Conservation (phyloP, 1,140 invertebrate genomes). For the Drosophila jambulina region DNA sequence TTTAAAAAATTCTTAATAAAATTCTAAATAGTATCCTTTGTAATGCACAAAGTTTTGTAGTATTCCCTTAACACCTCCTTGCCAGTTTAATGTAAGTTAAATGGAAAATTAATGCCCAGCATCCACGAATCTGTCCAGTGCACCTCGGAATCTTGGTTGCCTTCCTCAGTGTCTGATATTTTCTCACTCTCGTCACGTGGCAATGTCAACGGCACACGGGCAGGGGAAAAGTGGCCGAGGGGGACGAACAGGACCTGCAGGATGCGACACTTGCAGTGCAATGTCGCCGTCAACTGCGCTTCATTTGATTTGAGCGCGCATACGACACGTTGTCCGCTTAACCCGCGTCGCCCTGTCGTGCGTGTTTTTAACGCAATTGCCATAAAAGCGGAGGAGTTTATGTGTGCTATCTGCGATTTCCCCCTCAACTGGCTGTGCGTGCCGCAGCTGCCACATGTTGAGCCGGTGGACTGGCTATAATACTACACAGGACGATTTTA, state of each 20-base stretch:
- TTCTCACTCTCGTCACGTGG: constrained; percentile 42
- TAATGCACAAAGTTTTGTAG: too few relatives aligned
- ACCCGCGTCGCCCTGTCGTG: constrained; percentile 12
- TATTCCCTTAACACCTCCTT: neutral
- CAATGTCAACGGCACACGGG: constrained; percentile 35
- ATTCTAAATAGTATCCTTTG: neutral
- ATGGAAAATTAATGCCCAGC: constrained; percentile 39
- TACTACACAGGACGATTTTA: neutral
- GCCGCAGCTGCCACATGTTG: constrained; percentile 50
- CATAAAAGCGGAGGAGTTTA: constrained; percentile 49
- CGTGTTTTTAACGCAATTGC: constrained; percentile 53
- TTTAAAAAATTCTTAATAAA: neutral
- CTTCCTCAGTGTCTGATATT: neutral
- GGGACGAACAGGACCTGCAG: constrained; percentile 7
- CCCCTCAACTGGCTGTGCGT: constrained; percentile 33
- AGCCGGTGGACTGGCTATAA: neutral
- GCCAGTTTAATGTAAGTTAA: constrained; percentile 20
- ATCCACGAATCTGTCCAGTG: constrained; percentile 21
- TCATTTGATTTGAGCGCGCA: constrained; percentile 58
- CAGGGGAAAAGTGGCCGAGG: neutral
- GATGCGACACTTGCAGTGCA: constrained; percentile 31
- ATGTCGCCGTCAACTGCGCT: constrained; percentile 38
- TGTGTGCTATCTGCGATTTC: constrained; percentile 14
- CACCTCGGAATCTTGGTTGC: constrained; percentile 15
- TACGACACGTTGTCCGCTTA: constrained; percentile 58